These are phyloP conservation scores for Amblyopsis hoosieri DNA, from an alignment of 2,797 vertebrate species.

Conservation along the genomic window DNA sequence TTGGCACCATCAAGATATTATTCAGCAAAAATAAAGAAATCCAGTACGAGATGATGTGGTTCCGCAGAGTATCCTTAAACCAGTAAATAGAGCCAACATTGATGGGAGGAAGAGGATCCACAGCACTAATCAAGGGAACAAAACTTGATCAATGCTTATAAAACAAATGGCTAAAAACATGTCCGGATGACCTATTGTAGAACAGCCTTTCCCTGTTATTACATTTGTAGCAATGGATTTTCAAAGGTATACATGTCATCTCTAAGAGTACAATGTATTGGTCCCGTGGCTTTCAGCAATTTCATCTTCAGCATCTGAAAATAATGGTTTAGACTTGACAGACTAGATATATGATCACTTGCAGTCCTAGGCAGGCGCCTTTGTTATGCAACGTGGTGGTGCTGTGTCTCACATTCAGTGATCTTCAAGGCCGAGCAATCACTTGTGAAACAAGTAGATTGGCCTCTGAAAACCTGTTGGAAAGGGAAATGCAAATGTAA, in stretches of 20 bases:
- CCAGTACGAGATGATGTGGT: slow-evolving; percentile 10
- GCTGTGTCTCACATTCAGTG: slow-evolving; percentile 59
- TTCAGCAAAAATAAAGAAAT: slow-evolving; percentile 23
- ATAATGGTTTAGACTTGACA: slow-evolving; percentile 20
- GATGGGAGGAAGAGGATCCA: slow-evolving; percentile 14
- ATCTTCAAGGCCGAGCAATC: slow-evolving; percentile 63
- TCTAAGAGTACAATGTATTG: slow-evolving; percentile 42
- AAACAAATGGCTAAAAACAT: slow-evolving; percentile 17
- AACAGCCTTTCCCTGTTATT: slow-evolving; percentile 7
- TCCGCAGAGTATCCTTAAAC: slow-evolving; percentile 37
- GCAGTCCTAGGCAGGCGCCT: slow-evolving; percentile 47
- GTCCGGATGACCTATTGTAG: slow-evolving; percentile 10
- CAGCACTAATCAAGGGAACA: slow-evolving; percentile 40
- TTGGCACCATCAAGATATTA: slow-evolving; percentile 14
- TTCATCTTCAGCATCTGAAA: slow-evolving; percentile 32
- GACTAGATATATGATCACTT: slow-evolving; percentile 15
- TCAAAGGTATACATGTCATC: slow-evolving; percentile 18
- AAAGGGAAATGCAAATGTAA: neutral
- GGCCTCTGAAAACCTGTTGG: slow-evolving; percentile 88
- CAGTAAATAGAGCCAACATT: slow-evolving; percentile 33
- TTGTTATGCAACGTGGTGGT: slow-evolving; percentile 31
- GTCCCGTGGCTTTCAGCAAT: slow-evolving; percentile 46
- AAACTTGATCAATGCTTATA: slow-evolving; percentile 26
- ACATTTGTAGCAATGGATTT: slow-evolving; percentile 2
- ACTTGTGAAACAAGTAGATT: slow-evolving; percentile 89